Percentiles rank a stretch among this genome's conserved stretches.
Evolutionary conservation across 2,113 vertebrate species (phyloP).

Genomic region (Willisornis vidua): DNA sequence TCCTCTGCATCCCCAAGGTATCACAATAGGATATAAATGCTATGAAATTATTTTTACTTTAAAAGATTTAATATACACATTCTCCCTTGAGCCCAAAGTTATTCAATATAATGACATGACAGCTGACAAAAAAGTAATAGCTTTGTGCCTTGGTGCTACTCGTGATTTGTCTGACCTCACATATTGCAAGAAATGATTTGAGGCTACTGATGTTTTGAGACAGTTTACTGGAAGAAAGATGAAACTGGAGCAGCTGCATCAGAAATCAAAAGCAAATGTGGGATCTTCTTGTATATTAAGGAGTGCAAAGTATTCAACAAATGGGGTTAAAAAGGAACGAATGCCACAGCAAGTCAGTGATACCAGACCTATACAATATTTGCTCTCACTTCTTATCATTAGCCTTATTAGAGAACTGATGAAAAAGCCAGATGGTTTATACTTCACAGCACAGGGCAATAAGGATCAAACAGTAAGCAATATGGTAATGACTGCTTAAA

Average conservation of each 20-base stretch:
- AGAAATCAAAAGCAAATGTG: conserved; percentile 51
- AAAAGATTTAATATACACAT: conserved; percentile 45
- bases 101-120: conserved; percentile 15
- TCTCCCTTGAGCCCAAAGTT: conserved; percentile 28
- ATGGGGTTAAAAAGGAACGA: conserved; percentile 55
- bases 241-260: background rate
- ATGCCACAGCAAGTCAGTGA: conserved; percentile 6
- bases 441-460: background rate
- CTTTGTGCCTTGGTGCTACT: conserved; percentile 53
- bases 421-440: background rate
- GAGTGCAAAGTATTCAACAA: conserved; percentile 27
- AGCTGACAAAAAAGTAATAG: conserved; percentile 51
- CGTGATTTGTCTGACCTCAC: conserved; percentile 37
- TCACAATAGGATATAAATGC: background rate
- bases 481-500: background rate
- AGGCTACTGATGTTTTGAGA: conserved; percentile 25
- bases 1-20: background rate
- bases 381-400: conserved; percentile 10
- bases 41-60: conserved; percentile 50
- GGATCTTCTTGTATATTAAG: background rate
- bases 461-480: background rate
- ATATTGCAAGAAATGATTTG: conserved; percentile 32
- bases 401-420: conserved; percentile 26
- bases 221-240: conserved; percentile 53
- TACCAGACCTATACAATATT: conserved; percentile 36